These are phyloP conservation scores for Macaca fascicularis DNA, from an alignment of 2,113 vertebrate species.

Conservation along the genomic window DNA sequence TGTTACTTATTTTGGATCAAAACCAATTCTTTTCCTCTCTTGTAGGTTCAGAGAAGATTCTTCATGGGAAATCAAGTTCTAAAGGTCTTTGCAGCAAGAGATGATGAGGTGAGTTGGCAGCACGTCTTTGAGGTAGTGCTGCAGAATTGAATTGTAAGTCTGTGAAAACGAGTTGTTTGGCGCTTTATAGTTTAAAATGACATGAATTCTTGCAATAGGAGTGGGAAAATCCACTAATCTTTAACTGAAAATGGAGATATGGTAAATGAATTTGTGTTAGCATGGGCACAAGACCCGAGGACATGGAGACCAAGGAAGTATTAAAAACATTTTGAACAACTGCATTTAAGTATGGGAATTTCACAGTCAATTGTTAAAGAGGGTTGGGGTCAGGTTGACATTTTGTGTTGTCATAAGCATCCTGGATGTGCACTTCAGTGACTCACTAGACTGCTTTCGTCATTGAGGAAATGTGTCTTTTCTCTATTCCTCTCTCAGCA, in stretches of 20 bases:
- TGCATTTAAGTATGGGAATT: not conserved
- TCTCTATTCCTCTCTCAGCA: not conserved
- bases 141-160: constrained; percentile 33
- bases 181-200: constrained; percentile 45
- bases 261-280: constrained; percentile 7
- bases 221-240: constrained; percentile 27
- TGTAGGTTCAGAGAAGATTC: constrained; percentile 89
- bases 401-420: not conserved
- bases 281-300: not conserved
- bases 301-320: not conserved
- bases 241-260: constrained; percentile 53
- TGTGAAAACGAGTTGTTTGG: not conserved
- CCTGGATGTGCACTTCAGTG: not conserved
- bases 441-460: not conserved
- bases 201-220: not conserved
- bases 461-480: not conserved
- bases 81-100: constrained; percentile 91
- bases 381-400: not conserved
- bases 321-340: not conserved
- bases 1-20: constrained; percentile 52
- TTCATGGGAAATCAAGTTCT: constrained; percentile 93
- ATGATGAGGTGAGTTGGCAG: constrained; percentile 90
- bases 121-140: not conserved
- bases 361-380: not conserved
- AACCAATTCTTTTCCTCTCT: constrained; percentile 35